Base-by-base conservation (phyloP, 2,888 invertebrate genomes). In the Nemotelus nigrinus region DNA sequence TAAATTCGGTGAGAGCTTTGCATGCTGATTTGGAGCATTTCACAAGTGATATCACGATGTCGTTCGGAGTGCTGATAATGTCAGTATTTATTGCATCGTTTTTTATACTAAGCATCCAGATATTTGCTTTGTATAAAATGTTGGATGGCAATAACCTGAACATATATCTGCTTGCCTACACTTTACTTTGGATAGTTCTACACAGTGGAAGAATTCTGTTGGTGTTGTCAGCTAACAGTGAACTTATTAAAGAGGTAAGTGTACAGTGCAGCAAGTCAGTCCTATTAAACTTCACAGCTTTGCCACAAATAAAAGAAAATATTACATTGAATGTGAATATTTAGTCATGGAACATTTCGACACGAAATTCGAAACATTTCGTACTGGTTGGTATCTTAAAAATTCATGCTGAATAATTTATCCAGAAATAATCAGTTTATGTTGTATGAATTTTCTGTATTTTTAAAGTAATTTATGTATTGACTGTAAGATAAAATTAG, bases 71-170 rank as follows among this genome's bases (percentile, higher is more conserved):
- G 4, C 48, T 77, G n/a, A 77, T 77, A 3, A 25, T 77, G 60
- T 57, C 65, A 5, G 58, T 71, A 55, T 77, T 77, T 58, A 45
- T 77, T 47, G 72, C 64, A 57, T 77, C 77, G 7, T 77, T 77
- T 65, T 58, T 77, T 45, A 72, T 77, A 10, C 45, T 77, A n/a
- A 77, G 77, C 47, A 77, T 77, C 41, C 77, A 77, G 44, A 58
- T 77, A 45, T 77, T 77, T 58, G 72, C 64, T 41, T 65, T 77
- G n/a, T 77, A 77, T 47, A 77, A 72, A 67, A 47, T 58, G 39
- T 47, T 77, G 58, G 77, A 77, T 41, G 60, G 58, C 41, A 25
- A 41, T 5, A 48, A 43, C 4, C 47, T 77, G 25, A 48, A 65
- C 57, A 39, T 55, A 2, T 50, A 45, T 58, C 67, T 74, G 44